Conservation (phyloP, 2,888 invertebrate genomes). For the Cephus runcator region DNA sequence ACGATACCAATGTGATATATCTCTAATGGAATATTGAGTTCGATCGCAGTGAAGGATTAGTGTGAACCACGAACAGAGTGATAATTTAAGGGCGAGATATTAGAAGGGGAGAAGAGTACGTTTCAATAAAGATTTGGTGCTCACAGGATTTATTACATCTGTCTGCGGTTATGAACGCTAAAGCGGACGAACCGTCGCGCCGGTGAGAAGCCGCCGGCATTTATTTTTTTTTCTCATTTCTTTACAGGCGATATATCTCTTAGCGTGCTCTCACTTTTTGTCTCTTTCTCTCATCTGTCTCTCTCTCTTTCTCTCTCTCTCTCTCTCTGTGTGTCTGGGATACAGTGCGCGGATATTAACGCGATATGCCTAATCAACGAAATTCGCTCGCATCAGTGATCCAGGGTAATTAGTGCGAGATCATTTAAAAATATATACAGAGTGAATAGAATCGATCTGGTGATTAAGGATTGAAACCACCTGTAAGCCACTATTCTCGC, state of each 20-base stretch:
- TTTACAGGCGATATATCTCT: not conserved
- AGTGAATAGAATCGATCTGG: not conserved
- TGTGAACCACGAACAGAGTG: not conserved
- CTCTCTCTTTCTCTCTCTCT: not conserved
- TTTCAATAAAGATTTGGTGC: not conserved
- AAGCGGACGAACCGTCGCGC: not conserved
- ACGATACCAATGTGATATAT: not conserved
- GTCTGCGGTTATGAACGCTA: not conserved
- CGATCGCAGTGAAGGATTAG: not conserved
- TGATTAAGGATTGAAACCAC: not conserved
- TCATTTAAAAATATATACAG: not conserved
- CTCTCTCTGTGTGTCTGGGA: not conserved
- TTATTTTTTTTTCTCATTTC: not conserved
- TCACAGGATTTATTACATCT: not conserved
- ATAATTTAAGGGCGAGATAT: not conserved
- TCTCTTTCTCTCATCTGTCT: not conserved
- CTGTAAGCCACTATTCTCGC: not conserved
- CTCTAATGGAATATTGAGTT: not conserved
- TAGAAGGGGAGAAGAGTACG: not conserved
- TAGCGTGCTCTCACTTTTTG: not conserved
- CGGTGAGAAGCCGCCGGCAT: not conserved
- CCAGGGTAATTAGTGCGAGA: not conserved
- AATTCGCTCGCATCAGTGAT: not conserved
- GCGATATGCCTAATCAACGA: not conserved
- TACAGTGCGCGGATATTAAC: not conserved